Base-by-base conservation (phyloP, 2,888 invertebrate species). In the Xanthia togata region DNA sequence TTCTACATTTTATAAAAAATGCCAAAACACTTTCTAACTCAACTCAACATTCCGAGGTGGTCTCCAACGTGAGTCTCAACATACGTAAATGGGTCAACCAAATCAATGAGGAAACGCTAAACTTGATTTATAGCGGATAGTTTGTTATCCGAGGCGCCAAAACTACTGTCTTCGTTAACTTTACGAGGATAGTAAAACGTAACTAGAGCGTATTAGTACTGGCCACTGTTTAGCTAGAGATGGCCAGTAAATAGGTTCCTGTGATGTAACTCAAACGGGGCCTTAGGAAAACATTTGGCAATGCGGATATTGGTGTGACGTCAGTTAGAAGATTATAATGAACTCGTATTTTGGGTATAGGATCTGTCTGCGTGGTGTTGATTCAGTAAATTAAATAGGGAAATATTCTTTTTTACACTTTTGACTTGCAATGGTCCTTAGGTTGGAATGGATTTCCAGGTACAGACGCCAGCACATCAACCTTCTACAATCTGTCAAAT, bases 91-190 rank as follows among this genome's bases (percentile, higher is more conserved):
- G 82, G 92, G 92, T 90, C 91, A 91, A 87, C 88, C 87, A 88
- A 92, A 93, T 93, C 93, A 92, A 93, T 92, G 89, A 92, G 93
- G 94, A 94, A 94, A 89, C 87, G 60, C 78, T 90, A 90, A 90
- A 90, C 84, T 90, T 93, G 93, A 93, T 94, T 93, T 93, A 93
- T 86, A 79, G 83, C 83, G 75, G 87, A 88, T 89, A 90, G 91
- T 90, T 91, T 89, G 92, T 90, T 91, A 93, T 92, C 86, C 71
- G 65, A 76, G 76, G 84, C 91, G 88, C 88, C 87, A 88, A 88
- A 90, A 89, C 87, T 89, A 86, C 89, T 89, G 90, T 88, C 87
- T 92, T 90, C 88, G 88, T 86, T 81, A 88, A 89, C 85, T 93
- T 94, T 93, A 94, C 92, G 94, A 92, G 78, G 85, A 83, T 78